Conservation (phyloP, 2,888 invertebrate species). For the Buathra laborator region DNA sequence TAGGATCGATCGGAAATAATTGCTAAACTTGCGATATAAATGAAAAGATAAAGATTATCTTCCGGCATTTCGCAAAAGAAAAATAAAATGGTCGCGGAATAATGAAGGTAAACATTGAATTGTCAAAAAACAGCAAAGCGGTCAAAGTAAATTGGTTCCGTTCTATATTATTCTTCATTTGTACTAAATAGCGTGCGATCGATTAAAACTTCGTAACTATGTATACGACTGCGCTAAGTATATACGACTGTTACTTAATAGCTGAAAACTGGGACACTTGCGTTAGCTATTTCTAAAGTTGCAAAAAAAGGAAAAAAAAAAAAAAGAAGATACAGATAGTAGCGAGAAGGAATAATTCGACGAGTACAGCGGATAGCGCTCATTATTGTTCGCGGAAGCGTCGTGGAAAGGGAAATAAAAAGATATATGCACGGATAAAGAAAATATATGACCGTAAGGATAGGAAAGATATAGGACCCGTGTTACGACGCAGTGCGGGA, state of each 20-base stretch:
- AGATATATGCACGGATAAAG: constrained; percentile 65
- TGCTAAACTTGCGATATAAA: too few species aligned
- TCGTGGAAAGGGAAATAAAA: constrained; percentile 61
- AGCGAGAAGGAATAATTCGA: constrained; percentile 36
- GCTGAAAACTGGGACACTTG: constrained; percentile 38
- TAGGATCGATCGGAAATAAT: too few species aligned
- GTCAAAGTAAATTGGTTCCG: too few species aligned
- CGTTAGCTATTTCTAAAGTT: background rate
- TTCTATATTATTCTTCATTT: background rate
- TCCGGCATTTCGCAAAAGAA: too few species aligned
- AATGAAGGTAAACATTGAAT: too few species aligned
- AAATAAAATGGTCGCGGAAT: too few species aligned
- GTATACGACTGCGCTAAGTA: too few species aligned
- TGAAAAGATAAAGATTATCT: too few species aligned
- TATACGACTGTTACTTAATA: constrained; percentile 26
- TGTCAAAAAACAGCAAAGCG: too few species aligned
- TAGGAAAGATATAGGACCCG: constrained; percentile 67
- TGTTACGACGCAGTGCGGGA: constrained; percentile 44
- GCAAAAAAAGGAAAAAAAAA: background rate
- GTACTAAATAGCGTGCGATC: background rate
- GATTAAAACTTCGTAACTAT: background rate
- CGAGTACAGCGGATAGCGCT: constrained; percentile 54
- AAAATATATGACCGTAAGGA: constrained; percentile 69
- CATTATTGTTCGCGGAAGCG: constrained; percentile 63
- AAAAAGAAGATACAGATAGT: background rate